phyloP scores from a whole-genome alignment of 2,888 invertebrate species.

The Eulithis prunata region DNA sequence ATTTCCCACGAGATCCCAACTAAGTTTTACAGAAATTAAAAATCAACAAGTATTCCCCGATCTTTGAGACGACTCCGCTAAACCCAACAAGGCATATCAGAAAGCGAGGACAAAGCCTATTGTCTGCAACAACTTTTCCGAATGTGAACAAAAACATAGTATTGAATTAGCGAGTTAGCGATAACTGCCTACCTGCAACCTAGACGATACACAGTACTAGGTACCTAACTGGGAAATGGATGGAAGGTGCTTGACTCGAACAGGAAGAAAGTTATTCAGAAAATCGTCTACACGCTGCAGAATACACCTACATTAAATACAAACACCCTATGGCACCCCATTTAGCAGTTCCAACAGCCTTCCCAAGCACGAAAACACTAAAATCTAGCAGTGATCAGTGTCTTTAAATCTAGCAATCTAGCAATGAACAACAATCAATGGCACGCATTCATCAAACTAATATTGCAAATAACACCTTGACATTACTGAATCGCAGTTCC shows the following conservation, averaged over 20 bases:
- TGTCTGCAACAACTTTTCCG: constrained; percentile 25
- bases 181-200: too few species aligned
- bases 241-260: neutral
- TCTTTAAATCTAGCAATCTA: neutral
- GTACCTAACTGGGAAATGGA: neutral
- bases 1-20: too few species aligned
- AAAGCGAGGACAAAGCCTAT: constrained; percentile 33
- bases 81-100: constrained; percentile 24
- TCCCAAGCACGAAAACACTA: too few species aligned
- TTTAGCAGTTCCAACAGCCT: too few species aligned
- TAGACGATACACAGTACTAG: too few species aligned
- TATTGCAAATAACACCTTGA: constrained; percentile 14
- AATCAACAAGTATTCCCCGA: constrained; percentile 2
- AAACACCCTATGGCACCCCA: too few species aligned
- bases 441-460: constrained; percentile 1
- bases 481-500: constrained; percentile 11
- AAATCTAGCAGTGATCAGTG: too few species aligned
- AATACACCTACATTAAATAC: too few species aligned
- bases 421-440: neutral
- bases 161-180: constrained; percentile 11
- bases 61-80: constrained; percentile 13
- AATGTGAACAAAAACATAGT: constrained; percentile 31
- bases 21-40: constrained; percentile 1
- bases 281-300: too few species aligned
- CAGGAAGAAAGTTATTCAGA: too few species aligned